Percentiles rank a stretch among this genome's conserved stretches.
phyloP scores from a whole-genome alignment of 35 echinoderm and acorn worm genomes.

The Apostichopus californicus region DNA sequence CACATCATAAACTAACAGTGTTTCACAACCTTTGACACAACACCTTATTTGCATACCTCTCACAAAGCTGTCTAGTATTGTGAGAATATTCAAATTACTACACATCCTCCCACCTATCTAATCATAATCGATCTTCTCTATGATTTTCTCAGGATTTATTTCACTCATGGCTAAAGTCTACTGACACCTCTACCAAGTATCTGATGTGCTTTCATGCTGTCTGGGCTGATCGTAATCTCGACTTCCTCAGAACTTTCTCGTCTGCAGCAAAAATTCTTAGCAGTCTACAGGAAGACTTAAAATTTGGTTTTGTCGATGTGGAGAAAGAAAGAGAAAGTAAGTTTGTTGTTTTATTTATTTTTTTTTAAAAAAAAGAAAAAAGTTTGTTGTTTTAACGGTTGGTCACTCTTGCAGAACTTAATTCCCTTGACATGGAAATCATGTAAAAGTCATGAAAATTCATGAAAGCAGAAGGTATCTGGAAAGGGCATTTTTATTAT shows the following conservation, averaged over 20 bases:
- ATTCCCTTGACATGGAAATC: too few relatives aligned
- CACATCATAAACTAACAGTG: too few relatives aligned
- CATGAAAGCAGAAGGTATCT: too few relatives aligned
- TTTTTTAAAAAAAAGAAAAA: too few relatives aligned
- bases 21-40: too few relatives aligned
- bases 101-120: not conserved
- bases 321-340: constrained; percentile 31
- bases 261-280: not conserved
- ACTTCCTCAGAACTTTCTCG: not conserved
- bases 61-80: too few relatives aligned
- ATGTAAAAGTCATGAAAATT: not conserved
- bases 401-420: not conserved
- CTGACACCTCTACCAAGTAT: not conserved
- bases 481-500: too few relatives aligned
- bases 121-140: not conserved
- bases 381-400: not conserved
- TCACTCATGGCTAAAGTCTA: constrained; percentile 3
- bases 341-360: not conserved
- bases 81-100: too few relatives aligned
- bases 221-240: constrained; percentile 7
- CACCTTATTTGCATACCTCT: too few relatives aligned
- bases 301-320: constrained; percentile 6
- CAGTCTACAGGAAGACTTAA: not conserved
- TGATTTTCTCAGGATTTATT: constrained; percentile 17
- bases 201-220: constrained; percentile 34